Conservation (phyloP, 2,888 invertebrate species). For the Acrocera orbiculus region DNA sequence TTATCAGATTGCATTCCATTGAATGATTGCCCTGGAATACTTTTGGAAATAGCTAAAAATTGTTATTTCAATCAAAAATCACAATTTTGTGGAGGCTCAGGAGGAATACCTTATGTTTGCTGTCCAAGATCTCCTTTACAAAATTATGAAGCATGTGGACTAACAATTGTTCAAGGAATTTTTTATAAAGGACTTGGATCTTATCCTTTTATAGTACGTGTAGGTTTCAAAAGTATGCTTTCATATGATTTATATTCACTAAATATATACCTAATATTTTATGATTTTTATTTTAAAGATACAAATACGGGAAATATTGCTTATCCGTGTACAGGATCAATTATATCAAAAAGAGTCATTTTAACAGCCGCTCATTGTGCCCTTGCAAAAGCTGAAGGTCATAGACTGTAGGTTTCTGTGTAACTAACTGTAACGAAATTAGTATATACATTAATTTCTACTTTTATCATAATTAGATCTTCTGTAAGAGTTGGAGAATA, state of each 20-base stretch:
- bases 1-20: constrained; percentile 28
- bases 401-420: constrained; percentile 45
- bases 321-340: constrained; percentile 61
- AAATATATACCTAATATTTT: background rate
- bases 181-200: constrained; percentile 50
- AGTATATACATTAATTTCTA: no score
- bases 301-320: constrained; percentile 46
- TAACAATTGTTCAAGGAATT: constrained; percentile 45
- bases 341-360: constrained; percentile 42
- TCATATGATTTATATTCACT: background rate
- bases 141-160: constrained; percentile 40
- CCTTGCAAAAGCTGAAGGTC: constrained; percentile 55
- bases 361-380: constrained; percentile 68
- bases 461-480: constrained; percentile 38
- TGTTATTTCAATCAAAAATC: constrained; percentile 31
- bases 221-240: constrained; percentile 55
- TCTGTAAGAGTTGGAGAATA: constrained; percentile 59
- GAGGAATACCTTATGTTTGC: constrained; percentile 29
- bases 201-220: constrained; percentile 57
- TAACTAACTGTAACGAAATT: no score
- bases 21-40: constrained; percentile 28
- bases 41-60: constrained; percentile 28
- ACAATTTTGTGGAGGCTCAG: constrained; percentile 26
- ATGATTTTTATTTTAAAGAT: constrained; percentile 32
- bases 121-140: constrained; percentile 29